Evolutionary conservation across 2,797 vertebrate species (phyloP).

Genomic region (Phylloscopus collybita): DNA sequence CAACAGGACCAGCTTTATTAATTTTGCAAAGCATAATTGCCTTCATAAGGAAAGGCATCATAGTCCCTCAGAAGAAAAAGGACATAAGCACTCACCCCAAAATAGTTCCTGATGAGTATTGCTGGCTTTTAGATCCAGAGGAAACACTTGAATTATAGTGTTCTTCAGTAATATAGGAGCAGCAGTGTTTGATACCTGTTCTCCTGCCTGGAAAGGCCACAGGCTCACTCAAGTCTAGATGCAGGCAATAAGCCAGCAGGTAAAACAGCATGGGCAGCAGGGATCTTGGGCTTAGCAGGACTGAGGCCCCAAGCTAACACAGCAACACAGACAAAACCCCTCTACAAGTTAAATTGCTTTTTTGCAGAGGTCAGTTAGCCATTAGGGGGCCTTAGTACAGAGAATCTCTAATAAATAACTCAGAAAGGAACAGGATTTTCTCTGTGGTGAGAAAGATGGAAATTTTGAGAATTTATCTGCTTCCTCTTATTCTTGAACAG

Average conservation of each 20-base stretch:
- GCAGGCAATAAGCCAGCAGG: background rate
- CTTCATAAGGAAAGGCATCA: background rate
- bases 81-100: background rate
- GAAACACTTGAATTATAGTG: background rate
- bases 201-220: background rate
- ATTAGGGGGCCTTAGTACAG: background rate
- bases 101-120: background rate
- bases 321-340: background rate
- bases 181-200: background rate
- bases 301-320: background rate
- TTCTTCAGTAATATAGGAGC: background rate
- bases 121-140: background rate
- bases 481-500: background rate
- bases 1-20: background rate
- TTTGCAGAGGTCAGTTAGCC: background rate
- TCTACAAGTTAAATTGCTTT: background rate
- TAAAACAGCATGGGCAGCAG: rapidly evolving
- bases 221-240: background rate
- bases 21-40: background rate
- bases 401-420: background rate
- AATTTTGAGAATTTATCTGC: background rate
- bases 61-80: background rate
- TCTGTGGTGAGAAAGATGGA: background rate
- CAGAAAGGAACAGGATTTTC: background rate
- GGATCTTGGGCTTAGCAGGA: background rate